Percentiles rank a stretch among this genome's conserved stretches.
phyloP scores from a whole-genome alignment of 2,113 vertebrate genomes.

The Sylvilagus bachmani region DNA sequence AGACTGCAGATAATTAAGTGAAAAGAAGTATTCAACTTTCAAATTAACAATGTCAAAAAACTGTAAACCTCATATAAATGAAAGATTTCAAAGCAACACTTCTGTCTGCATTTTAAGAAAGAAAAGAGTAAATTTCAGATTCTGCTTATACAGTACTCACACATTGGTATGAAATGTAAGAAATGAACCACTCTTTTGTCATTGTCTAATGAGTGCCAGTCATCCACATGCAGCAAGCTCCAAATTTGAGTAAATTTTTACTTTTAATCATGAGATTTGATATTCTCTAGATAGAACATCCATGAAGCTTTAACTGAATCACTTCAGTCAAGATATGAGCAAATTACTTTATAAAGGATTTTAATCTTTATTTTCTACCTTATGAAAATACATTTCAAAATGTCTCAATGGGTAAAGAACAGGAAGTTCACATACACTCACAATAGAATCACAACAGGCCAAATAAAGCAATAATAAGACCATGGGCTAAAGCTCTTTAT shows the following conservation, averaged over 20 bases:
- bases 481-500: conserved; percentile 33
- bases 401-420: background rate
- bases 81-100: conserved; percentile 54
- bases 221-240: conserved; percentile 41
- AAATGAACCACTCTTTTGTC: conserved; percentile 61
- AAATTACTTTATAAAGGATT: conserved; percentile 58
- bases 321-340: conserved; percentile 42
- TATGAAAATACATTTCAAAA: conserved; percentile 56
- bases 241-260: conserved; percentile 66
- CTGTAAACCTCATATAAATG: conserved; percentile 23
- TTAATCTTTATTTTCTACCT: conserved; percentile 61
- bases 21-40: conserved; percentile 41
- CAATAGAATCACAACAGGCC: conserved; percentile 47
- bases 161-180: conserved; percentile 48
- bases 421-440: background rate
- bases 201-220: conserved; percentile 56
- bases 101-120: conserved; percentile 50
- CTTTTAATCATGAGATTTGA: conserved; percentile 65
- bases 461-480: conserved; percentile 53
- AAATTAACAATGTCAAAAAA: conserved; percentile 57
- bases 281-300: conserved; percentile 57
- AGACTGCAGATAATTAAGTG: conserved; percentile 64
- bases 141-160: conserved; percentile 45
- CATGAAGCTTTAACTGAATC: conserved; percentile 56
- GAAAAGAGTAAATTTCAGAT: conserved; percentile 42